phyloP scores from a whole-genome alignment of 2,797 vertebrate genomes.

The Lindbergichthys nudifrons region DNA sequence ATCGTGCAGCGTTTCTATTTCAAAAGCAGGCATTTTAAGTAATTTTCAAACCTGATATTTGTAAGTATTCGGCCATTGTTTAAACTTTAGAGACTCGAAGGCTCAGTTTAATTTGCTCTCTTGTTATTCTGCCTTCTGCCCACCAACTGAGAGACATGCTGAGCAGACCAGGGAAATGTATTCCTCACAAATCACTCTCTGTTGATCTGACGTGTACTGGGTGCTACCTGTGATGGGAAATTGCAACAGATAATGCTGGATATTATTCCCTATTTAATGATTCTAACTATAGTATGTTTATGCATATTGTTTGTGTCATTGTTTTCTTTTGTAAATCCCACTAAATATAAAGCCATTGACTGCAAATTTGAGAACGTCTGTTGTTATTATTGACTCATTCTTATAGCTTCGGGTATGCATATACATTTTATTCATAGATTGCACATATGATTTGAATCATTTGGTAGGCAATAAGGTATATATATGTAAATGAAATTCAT shows the following conservation, averaged over 20 bases:
- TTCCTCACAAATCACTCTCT: slow-evolving; percentile 48
- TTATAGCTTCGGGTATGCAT: neutral
- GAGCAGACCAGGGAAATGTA: slow-evolving; percentile 75
- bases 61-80: slow-evolving; percentile 14
- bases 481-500: neutral
- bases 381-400: slow-evolving; percentile 4
- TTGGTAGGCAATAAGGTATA: no score
- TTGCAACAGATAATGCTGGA: slow-evolving; percentile 61
- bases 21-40: neutral
- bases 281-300: slow-evolving; percentile 34
- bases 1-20: neutral
- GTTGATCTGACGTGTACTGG: slow-evolving; percentile 47
- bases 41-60: slow-evolving; percentile 10
- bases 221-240: slow-evolving; percentile 61
- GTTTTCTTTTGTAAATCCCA: slow-evolving; percentile 66
- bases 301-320: slow-evolving; percentile 63
- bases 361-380: slow-evolving; percentile 26
- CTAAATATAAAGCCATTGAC: slow-evolving; percentile 72
- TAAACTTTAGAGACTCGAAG: slow-evolving; percentile 15
- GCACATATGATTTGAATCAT: neutral
- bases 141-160: slow-evolving; percentile 45
- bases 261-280: slow-evolving; percentile 52
- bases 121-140: slow-evolving; percentile 43
- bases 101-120: slow-evolving; percentile 49
- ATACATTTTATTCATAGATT: neutral